Conservation (phyloP, 2,797 vertebrate genomes). For the Cheirogaleus major region DNA sequence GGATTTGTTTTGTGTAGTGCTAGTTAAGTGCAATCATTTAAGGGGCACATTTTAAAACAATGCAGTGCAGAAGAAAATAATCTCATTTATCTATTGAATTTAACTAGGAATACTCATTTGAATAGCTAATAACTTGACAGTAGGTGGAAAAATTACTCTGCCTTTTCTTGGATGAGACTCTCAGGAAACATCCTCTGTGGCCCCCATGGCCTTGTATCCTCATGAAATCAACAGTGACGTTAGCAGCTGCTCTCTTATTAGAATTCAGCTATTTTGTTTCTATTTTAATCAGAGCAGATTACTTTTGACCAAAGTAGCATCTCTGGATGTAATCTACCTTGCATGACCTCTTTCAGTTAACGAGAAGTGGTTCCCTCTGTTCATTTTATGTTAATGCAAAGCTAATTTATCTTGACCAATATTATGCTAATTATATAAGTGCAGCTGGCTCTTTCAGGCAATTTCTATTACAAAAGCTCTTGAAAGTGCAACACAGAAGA, state of each 20-base stretch:
- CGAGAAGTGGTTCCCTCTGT: slow-evolving; percentile 41
- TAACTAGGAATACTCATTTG: background rate
- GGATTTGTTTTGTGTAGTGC: background rate
- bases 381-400: slow-evolving; percentile 41
- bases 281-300: slow-evolving; percentile 64
- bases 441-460: slow-evolving; percentile 21
- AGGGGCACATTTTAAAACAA: background rate
- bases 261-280: slow-evolving; percentile 48
- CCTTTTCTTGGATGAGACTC: background rate
- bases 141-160: background rate
- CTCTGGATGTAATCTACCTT: slow-evolving; percentile 19
- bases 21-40: background rate
- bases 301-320: slow-evolving; percentile 49
- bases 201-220: background rate
- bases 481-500: slow-evolving; percentile 52
- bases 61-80: background rate
- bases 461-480: slow-evolving; percentile 68
- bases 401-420: slow-evolving; percentile 63
- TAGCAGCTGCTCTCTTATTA: background rate
- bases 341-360: slow-evolving; percentile 52
- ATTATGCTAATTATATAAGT: slow-evolving; percentile 66
- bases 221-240: background rate
- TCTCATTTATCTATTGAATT: background rate
- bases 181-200: background rate
- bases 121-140: background rate